These are phyloP conservation scores for Siniperca chuatsi DNA, from an alignment of 2,113 vertebrate genomes.

Conservation along the genomic window DNA sequence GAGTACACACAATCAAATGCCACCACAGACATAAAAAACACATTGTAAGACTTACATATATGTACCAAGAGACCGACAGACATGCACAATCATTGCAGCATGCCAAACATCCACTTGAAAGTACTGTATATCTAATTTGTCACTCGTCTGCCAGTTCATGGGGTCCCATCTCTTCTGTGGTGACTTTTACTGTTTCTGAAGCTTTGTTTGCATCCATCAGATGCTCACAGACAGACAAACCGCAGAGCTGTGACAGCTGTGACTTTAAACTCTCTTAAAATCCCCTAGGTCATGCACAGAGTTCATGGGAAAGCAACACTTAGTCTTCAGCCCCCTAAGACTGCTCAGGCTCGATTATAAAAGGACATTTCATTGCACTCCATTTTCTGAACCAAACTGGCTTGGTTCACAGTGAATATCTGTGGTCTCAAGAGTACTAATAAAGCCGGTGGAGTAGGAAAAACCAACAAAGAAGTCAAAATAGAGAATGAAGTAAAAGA, in stretches of 20 bases:
- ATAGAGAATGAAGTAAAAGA: slow-evolving; percentile 32
- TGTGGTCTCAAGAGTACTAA: slow-evolving; percentile 54
- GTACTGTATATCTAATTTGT: slow-evolving; percentile 37
- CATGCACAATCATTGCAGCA: slow-evolving; percentile 18
- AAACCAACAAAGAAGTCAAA: slow-evolving; percentile 28
- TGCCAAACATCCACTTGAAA: slow-evolving; percentile 33
- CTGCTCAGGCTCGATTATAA: slow-evolving; percentile 36
- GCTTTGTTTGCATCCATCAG: slow-evolving; percentile 45
- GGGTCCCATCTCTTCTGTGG: slow-evolving; percentile 39
- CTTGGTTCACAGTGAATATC: slow-evolving; percentile 45
- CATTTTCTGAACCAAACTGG: slow-evolving; percentile 54
- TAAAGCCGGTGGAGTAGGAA: slow-evolving; percentile 44
- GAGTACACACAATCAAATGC: slow-evolving; percentile 43
- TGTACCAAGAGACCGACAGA: not conserved
- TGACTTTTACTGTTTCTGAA: slow-evolving; percentile 48
- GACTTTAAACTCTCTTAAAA: slow-evolving; percentile 52
- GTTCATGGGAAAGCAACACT: slow-evolving; percentile 59
- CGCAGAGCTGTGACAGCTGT: slow-evolving; percentile 42
- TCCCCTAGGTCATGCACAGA: slow-evolving; percentile 42
- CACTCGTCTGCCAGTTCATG: slow-evolving; percentile 32
- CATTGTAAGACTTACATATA: not conserved
- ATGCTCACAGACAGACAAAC: slow-evolving; percentile 54
- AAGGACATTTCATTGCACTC: slow-evolving; percentile 39
- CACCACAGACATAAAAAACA: slow-evolving; percentile 6
- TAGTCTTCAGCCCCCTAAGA: slow-evolving; percentile 22